These are phyloP conservation scores for Tokudaia muenninki DNA, from an alignment of 2,797 vertebrate species.

Conservation along the genomic window DNA sequence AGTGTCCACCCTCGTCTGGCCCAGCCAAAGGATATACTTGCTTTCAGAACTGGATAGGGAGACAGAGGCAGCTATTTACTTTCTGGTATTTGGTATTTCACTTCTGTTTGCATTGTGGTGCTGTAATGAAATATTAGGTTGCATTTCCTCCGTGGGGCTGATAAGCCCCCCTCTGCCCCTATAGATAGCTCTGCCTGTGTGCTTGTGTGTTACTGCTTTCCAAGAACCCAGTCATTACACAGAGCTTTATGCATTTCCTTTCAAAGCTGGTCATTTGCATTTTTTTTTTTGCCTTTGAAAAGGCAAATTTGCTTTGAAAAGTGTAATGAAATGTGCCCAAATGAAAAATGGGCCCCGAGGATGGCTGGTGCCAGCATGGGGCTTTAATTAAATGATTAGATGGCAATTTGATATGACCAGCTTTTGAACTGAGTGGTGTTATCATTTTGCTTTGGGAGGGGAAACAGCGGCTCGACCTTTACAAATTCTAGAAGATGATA, in stretches of 20 bases:
- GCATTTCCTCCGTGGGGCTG: slow-evolving; percentile 60
- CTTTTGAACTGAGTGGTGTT: slow-evolving; percentile 84
- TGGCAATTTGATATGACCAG: slow-evolving; percentile 86
- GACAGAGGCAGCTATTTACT: background rate
- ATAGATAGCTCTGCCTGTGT: slow-evolving; percentile 75
- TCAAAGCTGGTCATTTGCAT: slow-evolving; percentile 84
- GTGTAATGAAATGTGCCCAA: slow-evolving; percentile 85
- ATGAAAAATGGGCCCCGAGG: slow-evolving; percentile 86
- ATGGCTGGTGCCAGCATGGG: slow-evolving; percentile 81
- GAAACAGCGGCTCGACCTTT: slow-evolving; percentile 82
- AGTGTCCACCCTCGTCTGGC: slow-evolving; percentile 36
- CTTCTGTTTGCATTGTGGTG: background rate
- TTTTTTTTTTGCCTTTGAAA: slow-evolving; percentile 83
- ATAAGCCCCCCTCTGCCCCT: slow-evolving; percentile 64
- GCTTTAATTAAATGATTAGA: slow-evolving; percentile 89
- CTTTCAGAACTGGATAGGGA: slow-evolving; percentile 58
- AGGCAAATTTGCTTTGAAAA: slow-evolving; percentile 86
- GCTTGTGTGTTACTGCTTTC: slow-evolving; percentile 78
- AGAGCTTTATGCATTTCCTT: slow-evolving; percentile 78
- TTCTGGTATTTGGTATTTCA: slow-evolving; percentile 60
- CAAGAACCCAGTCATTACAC: slow-evolving; percentile 79
- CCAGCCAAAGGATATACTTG: background rate
- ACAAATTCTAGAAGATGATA: slow-evolving; percentile 79
- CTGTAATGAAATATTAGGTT: slow-evolving; percentile 60
- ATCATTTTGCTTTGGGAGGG: slow-evolving; percentile 79